Evolutionary conservation across 2,113 vertebrate genomes (phyloP).

Genomic region (Melanotaenia duboulayi): DNA sequence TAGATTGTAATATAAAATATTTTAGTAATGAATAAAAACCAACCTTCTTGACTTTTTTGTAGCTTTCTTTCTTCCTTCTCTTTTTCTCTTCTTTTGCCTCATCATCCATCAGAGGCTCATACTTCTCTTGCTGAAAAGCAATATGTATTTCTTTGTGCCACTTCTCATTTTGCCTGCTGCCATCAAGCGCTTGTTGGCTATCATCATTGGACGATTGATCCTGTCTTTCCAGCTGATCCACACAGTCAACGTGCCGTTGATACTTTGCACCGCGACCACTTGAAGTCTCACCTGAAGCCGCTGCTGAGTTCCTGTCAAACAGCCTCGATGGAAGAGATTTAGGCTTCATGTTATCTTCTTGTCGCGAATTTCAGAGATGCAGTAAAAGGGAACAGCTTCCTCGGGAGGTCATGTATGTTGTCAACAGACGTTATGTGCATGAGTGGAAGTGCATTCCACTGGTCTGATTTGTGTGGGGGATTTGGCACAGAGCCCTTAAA

Average conservation of each 20-base stretch:
- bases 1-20: too few relatives aligned
- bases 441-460: constrained; percentile 67
- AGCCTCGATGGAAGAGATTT: constrained; percentile 54
- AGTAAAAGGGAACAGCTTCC: constrained; percentile 8
- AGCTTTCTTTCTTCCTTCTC: constrained; percentile 73
- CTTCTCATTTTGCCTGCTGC: constrained; percentile 15
- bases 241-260: constrained; percentile 61
- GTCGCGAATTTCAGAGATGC: constrained; percentile 16
- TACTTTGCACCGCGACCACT: constrained; percentile 44
- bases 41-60: constrained; percentile 82
- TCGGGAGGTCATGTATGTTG: constrained; percentile 53
- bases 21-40: neutral
- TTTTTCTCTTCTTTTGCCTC: constrained; percentile 73
- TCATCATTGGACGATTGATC: neutral
- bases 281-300: constrained; percentile 12
- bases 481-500: constrained; percentile 71
- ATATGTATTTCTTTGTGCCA: constrained; percentile 59
- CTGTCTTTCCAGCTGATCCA: constrained; percentile 19
- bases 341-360: constrained; percentile 68
- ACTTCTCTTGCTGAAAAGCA: constrained; percentile 71
- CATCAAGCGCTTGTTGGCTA: neutral
- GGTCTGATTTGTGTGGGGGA: constrained; percentile 43
- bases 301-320: constrained; percentile 45
- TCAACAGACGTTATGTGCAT: constrained; percentile 63
- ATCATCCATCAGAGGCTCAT: constrained; percentile 74